Evolutionary conservation across 2,797 vertebrate species (phyloP).

Genomic region (Ambastaia sidthimunki): DNA sequence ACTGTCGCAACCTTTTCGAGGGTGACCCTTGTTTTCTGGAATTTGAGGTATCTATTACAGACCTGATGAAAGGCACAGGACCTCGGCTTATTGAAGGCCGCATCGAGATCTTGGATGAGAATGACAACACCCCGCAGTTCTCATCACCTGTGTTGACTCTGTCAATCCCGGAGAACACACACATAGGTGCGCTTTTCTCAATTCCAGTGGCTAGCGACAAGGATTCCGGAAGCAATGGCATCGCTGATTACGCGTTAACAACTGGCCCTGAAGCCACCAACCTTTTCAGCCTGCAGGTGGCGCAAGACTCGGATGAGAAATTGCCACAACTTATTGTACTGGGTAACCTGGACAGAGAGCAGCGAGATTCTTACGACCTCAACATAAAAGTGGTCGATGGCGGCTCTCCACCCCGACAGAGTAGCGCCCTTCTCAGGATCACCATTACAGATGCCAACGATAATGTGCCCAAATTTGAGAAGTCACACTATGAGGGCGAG

Average conservation of each 20-base stretch:
- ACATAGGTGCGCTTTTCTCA: constrained; percentile 86
- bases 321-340: constrained; percentile 93
- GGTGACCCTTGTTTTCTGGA: constrained; percentile 91
- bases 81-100: constrained; percentile 93
- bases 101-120: constrained; percentile 93
- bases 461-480: constrained; percentile 92
- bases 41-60: constrained; percentile 96
- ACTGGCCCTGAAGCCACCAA: constrained; percentile 84
- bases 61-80: constrained; percentile 84
- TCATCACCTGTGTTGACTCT: constrained; percentile 90
- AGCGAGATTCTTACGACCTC: constrained; percentile 94
- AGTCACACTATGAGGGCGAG: constrained; percentile 86
- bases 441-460: constrained; percentile 95
- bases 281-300: constrained; percentile 93
- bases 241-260: constrained; percentile 89
- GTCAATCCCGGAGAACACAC: constrained; percentile 94
- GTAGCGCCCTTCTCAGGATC: constrained; percentile 92
- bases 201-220: constrained; percentile 90
- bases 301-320: constrained; percentile 90
- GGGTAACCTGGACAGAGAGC: constrained; percentile 93
- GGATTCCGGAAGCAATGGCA: constrained; percentile 87
- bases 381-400: constrained; percentile 95
- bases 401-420: constrained; percentile 84
- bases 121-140: constrained; percentile 98
- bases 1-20: constrained; percentile 88